Percentiles rank a stretch among this genome's conserved stretches.
Conservation (phyloP, 2,888 invertebrate species). For the Syrphus vitripennis region DNA sequence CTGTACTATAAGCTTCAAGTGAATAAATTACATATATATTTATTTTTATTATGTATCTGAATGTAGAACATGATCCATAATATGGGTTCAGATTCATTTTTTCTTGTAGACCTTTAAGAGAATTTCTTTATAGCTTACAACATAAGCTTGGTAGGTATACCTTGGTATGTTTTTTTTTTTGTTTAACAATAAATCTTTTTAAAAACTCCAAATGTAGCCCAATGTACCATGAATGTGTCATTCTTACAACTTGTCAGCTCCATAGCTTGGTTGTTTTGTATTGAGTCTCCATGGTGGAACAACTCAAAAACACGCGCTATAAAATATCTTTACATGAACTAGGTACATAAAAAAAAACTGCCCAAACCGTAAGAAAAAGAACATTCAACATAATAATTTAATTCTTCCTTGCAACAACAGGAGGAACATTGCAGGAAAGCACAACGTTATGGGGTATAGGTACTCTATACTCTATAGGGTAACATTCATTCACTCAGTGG, state of each 20-base stretch:
- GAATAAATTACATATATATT: too few species aligned
- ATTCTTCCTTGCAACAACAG: background rate
- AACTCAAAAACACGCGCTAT: slow-evolving; percentile 44
- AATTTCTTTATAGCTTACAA: too few species aligned
- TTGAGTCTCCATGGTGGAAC: slow-evolving; percentile 17
- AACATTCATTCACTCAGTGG: slow-evolving; percentile 49
- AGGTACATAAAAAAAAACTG: slow-evolving; percentile 30
- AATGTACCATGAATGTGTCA: slow-evolving; percentile 22
- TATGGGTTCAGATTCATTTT: too few species aligned
- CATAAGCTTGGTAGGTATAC: too few species aligned
- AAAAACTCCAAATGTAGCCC: slow-evolving; percentile 11
- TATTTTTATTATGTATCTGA: too few species aligned
- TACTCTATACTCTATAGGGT: too few species aligned
- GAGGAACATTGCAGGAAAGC: background rate
- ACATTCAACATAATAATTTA: background rate
- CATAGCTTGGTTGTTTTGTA: slow-evolving; percentile 11
- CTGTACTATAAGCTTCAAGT: too few species aligned
- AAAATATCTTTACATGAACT: slow-evolving; percentile 47
- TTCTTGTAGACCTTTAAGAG: too few species aligned
- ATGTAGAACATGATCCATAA: too few species aligned
- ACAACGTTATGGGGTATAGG: background rate
- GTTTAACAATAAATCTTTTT: slow-evolving; percentile 33
- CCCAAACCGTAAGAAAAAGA: background rate
- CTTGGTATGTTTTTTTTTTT: background rate
- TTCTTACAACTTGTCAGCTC: slow-evolving; percentile 26